Conservation (phyloP, 2,113 vertebrate genomes). For the Ictalurus furcatus region DNA sequence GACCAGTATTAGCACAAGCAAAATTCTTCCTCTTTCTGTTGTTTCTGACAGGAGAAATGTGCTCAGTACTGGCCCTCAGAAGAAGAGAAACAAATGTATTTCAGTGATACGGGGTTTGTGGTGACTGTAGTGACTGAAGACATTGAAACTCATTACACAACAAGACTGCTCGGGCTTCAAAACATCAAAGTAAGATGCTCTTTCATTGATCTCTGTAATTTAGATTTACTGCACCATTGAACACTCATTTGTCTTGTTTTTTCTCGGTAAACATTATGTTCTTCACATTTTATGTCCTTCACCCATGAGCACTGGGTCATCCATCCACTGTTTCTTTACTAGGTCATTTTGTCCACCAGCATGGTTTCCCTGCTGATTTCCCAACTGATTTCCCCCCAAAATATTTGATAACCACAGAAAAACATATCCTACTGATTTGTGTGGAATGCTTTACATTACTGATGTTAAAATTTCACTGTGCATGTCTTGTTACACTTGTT, state of each 20-base stretch:
- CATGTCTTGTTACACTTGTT: neutral
- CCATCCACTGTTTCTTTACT: neutral
- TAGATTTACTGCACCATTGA: neutral
- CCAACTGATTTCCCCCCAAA: neutral
- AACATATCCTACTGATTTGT: neutral
- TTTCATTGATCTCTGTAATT: neutral
- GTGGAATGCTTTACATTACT: neutral
- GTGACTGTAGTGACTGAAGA: slow-evolving; percentile 90
- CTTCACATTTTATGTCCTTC: neutral
- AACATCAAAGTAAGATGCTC: slow-evolving; percentile 81
- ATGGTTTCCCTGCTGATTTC: no score
- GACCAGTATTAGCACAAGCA: neutral
- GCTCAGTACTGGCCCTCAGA: slow-evolving; percentile 95
- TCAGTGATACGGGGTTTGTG: slow-evolving; percentile 89
- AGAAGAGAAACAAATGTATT: slow-evolving; percentile 84
- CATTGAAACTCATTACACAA: slow-evolving; percentile 87
- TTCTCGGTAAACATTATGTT: neutral
- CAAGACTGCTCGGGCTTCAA: slow-evolving; percentile 86
- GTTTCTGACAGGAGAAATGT: slow-evolving; percentile 87
- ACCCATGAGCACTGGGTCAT: neutral
- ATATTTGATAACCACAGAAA: neutral
- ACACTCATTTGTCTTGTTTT: neutral
- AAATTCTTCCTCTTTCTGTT: neutral
- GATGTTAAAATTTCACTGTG: neutral
- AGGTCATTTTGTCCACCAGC: neutral